Evolutionary conservation across 2,888 invertebrate species (phyloP).

Genomic region (Cataglyphis livida): DNA sequence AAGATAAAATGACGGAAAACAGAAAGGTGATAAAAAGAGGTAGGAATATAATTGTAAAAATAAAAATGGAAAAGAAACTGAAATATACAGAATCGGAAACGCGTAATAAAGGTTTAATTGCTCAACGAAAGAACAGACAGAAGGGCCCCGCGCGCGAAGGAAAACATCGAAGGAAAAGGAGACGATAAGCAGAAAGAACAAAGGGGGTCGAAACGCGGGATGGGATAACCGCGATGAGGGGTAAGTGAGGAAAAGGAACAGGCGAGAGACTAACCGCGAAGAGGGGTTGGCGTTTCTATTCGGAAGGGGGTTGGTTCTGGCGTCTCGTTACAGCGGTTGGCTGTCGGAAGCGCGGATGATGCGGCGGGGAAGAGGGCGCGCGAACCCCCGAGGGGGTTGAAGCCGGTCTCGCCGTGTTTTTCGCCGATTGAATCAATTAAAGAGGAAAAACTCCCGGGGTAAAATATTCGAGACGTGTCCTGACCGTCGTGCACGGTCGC

Average conservation of each 20-base stretch:
- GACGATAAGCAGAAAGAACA: slow-evolving; percentile 52
- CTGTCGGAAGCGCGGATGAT: slow-evolving; percentile 75
- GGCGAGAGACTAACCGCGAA: slow-evolving; percentile 69
- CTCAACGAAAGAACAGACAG: slow-evolving; percentile 26
- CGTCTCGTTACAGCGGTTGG: slow-evolving; percentile 85
- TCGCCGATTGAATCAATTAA: slow-evolving; percentile 86
- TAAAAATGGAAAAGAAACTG: neutral
- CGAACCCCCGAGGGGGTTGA: slow-evolving; percentile 74
- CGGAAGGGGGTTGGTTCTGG: slow-evolving; percentile 81
- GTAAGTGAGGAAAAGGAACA: slow-evolving; percentile 43
- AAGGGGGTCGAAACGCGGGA: slow-evolving; percentile 35
- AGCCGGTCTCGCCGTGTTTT: slow-evolving; percentile 83
- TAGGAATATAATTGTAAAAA: slow-evolving; percentile 17
- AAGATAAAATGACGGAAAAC: slow-evolving; percentile 17
- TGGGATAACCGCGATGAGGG: slow-evolving; percentile 32
- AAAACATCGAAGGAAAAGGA: slow-evolving; percentile 48
- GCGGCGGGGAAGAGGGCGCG: slow-evolving; percentile 65
- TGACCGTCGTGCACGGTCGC: slow-evolving; percentile 63
- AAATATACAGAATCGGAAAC: slow-evolving; percentile 29
- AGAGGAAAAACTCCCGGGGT: slow-evolving; percentile 82
- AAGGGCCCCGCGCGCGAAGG: slow-evolving; percentile 34
- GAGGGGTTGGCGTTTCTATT: slow-evolving; percentile 79
- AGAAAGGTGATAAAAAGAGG: neutral
- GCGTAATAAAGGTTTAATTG: slow-evolving; percentile 42
- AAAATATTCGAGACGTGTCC: slow-evolving; percentile 80